Conservation (phyloP, 2,888 invertebrate genomes). For the Charanyca ferruginea region DNA sequence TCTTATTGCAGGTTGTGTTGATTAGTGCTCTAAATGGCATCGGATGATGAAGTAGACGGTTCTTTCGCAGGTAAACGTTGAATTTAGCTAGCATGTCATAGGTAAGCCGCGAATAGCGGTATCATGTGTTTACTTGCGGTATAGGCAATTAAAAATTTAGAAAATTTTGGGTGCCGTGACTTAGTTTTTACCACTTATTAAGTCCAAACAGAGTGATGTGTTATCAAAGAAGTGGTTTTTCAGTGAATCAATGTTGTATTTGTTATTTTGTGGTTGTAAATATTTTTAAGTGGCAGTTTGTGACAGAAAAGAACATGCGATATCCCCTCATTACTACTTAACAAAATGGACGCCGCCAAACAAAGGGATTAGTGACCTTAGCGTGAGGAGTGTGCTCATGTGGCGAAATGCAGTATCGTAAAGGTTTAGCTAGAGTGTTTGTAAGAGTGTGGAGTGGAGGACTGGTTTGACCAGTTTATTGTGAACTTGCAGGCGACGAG, state of each 20-base stretch:
- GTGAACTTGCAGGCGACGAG: conserved; percentile 91
- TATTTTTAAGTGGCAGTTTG: conserved; percentile 90
- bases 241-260: conserved; percentile 75
- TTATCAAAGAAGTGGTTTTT: conserved; percentile 64
- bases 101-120: conserved; percentile 92
- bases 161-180: conserved; percentile 77
- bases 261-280: conserved; percentile 88
- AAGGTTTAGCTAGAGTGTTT: conserved; percentile 72
- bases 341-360: conserved; percentile 95
- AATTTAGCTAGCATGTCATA: conserved; percentile 90
- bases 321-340: conserved; percentile 93
- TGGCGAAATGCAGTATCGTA: conserved; percentile 73
- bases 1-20: conserved; percentile 81
- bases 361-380: conserved; percentile 94
- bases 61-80: conserved; percentile 95
- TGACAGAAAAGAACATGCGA: conserved; percentile 92
- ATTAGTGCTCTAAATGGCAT: conserved; percentile 93
- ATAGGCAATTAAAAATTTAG: conserved; percentile 89
- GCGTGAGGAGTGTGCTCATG: conserved; percentile 86
- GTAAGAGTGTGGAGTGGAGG: conserved; percentile 74
- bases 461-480: conserved; percentile 86
- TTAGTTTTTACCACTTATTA: conserved; percentile 61
- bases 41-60: conserved; percentile 97
- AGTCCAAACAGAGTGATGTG: conserved; percentile 61
- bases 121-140: conserved; percentile 92